Evolutionary conservation across 2,113 vertebrate species (phyloP).

Genomic region (Calidris pygmaea): DNA sequence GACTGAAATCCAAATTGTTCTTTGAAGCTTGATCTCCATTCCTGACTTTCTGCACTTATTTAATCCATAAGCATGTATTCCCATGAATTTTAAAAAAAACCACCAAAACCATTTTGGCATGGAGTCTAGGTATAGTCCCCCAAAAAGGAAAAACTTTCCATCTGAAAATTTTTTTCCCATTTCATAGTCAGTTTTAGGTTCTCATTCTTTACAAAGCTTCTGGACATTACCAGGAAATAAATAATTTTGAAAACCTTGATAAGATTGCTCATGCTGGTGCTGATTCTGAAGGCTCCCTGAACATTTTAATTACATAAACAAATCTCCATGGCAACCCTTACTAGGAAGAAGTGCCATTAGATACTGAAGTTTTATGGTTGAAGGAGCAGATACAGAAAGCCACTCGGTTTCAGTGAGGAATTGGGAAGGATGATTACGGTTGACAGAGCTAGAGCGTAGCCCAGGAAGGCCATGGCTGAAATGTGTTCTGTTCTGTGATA

Average conservation of each 20-base stretch:
- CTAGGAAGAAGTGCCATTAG: neutral
- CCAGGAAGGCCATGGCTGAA: neutral
- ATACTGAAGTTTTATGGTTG: neutral
- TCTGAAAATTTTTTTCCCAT: neutral
- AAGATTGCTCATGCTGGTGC: neutral
- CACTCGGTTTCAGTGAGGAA: neutral
- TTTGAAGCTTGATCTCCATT: neutral
- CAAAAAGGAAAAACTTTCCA: fast-evolving
- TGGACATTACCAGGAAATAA: neutral
- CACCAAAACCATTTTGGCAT: neutral
- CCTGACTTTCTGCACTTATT: neutral
- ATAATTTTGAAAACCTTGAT: neutral
- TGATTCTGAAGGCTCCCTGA: neutral
- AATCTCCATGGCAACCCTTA: neutral
- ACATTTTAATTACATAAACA: neutral
- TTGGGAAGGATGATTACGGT: neutral
- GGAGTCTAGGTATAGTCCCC: neutral
- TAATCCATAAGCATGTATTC: neutral
- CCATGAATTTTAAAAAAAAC: neutral
- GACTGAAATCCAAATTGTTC: neutral
- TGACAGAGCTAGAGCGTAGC: neutral
- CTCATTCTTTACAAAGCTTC: neutral
- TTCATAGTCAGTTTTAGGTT: neutral
- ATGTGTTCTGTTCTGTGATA: neutral
- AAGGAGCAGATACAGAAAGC: neutral